Conservation (phyloP, 2,888 invertebrate species). For the Dynastes maya region DNA sequence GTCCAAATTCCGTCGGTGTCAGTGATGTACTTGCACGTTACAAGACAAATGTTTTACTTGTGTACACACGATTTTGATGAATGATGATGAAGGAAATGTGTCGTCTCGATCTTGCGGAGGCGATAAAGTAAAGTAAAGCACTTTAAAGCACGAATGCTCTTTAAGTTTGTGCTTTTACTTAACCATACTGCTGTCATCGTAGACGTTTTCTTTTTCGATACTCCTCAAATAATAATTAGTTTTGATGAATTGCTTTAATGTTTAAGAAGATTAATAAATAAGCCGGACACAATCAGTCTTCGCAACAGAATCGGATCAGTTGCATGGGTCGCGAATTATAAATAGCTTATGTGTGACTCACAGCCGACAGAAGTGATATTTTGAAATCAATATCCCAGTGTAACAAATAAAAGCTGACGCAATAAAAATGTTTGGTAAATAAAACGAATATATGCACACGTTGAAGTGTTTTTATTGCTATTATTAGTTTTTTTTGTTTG, state of each 20-base stretch:
- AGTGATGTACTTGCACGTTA: not conserved
- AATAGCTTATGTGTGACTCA: too few relatives aligned
- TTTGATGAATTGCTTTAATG: not conserved
- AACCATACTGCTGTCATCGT: not conserved
- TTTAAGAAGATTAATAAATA: not conserved
- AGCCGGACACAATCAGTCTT: not conserved
- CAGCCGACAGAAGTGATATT: too few relatives aligned
- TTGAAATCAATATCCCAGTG: too few relatives aligned
- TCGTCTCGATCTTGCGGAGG: conserved; percentile 6
- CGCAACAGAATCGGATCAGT: too few relatives aligned
- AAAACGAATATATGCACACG: too few relatives aligned
- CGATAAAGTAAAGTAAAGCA: not conserved
- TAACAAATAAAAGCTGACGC: too few relatives aligned
- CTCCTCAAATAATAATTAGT: not conserved
- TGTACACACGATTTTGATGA: conserved; percentile 29
- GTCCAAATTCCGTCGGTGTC: not conserved
- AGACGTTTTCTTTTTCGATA: not conserved
- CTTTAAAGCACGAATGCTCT: not conserved
- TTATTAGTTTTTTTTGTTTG: too few relatives aligned
- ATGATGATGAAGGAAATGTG: conserved; percentile 21
- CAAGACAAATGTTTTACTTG: conserved; percentile 26
- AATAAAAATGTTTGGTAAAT: too few relatives aligned
- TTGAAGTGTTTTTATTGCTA: too few relatives aligned
- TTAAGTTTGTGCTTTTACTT: not conserved
- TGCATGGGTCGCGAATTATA: too few relatives aligned